phyloP scores from a whole-genome alignment of 2,797 vertebrate species.

The Microcaecilia unicolor region DNA sequence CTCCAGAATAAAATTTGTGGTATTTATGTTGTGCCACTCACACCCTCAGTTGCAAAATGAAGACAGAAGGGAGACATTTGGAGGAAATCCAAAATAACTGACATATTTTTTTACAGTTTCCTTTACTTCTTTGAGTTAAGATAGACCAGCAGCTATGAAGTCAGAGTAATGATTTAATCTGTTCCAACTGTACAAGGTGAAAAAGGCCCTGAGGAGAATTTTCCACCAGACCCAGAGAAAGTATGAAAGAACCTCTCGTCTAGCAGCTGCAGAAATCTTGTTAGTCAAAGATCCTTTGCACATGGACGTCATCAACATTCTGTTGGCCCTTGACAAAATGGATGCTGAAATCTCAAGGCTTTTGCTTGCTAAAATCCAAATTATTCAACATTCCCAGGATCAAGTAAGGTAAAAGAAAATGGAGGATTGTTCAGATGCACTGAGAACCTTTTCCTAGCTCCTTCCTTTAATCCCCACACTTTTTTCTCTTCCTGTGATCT shows the following conservation, averaged over 20 bases:
- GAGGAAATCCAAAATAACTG: too few species aligned
- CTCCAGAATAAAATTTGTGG: too few species aligned
- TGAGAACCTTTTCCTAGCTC: too few species aligned
- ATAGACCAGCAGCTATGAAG: too few species aligned
- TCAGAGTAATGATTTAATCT: too few species aligned
- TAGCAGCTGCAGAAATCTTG: constrained; percentile 39
- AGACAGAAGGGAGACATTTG: too few species aligned
- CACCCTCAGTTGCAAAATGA: too few species aligned
- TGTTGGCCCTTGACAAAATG: constrained; percentile 19
- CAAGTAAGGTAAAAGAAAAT: constrained; percentile 17
- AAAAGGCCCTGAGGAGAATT: constrained; percentile 33
- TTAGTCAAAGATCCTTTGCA: constrained; percentile 15
- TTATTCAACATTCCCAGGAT: constrained; percentile 9
- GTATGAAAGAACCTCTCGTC: constrained; percentile 21
- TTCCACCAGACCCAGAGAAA: constrained; percentile 27
- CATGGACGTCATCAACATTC: constrained; percentile 39
- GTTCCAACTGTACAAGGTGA: constrained; percentile 26
- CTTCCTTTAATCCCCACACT: rapidly evolving
- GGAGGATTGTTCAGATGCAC: rapidly evolving
- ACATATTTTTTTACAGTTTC: too few species aligned
- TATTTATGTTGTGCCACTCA: too few species aligned
- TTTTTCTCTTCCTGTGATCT: neutral
- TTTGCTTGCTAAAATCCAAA: constrained; percentile 37
- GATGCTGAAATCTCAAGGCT: constrained; percentile 20
- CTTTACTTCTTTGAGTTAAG: too few species aligned